These are phyloP conservation scores for Nowickia ferox DNA, from an alignment of 2,888 invertebrate species.

Conservation along the genomic window DNA sequence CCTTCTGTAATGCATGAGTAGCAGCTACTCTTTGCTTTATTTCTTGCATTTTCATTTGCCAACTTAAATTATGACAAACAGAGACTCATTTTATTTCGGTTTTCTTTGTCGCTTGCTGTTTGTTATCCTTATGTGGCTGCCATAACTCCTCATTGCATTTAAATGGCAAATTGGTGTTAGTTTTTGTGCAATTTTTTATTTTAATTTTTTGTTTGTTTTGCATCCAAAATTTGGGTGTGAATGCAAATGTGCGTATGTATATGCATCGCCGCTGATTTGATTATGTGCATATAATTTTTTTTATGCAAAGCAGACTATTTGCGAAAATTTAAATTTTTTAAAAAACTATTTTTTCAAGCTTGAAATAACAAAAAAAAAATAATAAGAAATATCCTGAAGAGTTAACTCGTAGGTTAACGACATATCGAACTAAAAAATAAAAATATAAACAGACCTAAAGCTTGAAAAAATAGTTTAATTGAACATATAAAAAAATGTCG, in stretches of 20 bases:
- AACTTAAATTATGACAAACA: constrained; percentile 50
- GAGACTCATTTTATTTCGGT: constrained; percentile 14
- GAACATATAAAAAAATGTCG: too few species aligned
- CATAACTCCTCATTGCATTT: constrained; percentile 46
- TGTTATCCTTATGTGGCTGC: background rate
- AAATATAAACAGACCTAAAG: too few species aligned
- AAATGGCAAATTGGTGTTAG: constrained; percentile 66
- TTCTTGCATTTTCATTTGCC: constrained; percentile 1
- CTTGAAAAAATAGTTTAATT: too few species aligned
- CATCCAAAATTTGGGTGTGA: background rate
- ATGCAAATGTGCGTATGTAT: background rate
- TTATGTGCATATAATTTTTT: background rate
- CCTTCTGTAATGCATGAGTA: constrained; percentile 5
- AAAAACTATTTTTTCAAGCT: too few species aligned
- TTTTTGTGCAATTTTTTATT: constrained; percentile 10
- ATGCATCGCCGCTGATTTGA: background rate
- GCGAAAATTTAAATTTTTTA: too few species aligned
- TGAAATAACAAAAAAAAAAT: too few species aligned
- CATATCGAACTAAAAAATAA: too few species aligned
- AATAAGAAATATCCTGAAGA: too few species aligned
- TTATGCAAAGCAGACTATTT: background rate
- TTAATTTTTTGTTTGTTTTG: background rate
- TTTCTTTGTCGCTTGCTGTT: background rate
- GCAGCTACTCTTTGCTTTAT: background rate
- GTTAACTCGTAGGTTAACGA: too few species aligned